These are phyloP conservation scores for Pseudorectes ferrugineus DNA, from an alignment of 2,113 vertebrate genomes.

Conservation along the genomic window DNA sequence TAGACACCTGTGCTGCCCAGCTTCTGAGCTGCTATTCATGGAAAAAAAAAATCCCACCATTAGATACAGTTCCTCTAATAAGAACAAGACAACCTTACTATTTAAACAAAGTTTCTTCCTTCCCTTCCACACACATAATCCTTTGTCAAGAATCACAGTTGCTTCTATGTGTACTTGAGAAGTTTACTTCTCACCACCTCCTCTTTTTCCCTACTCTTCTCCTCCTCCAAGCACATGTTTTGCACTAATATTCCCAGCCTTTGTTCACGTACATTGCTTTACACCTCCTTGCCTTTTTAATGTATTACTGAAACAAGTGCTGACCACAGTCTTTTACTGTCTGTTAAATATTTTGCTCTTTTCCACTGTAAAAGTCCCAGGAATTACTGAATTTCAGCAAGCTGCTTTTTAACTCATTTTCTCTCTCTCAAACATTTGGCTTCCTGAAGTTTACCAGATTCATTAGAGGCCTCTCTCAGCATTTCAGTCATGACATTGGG, in stretches of 20 bases:
- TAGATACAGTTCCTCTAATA: not conserved
- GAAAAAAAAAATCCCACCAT: not conserved
- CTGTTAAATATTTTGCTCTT: not conserved
- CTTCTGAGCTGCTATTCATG: not conserved
- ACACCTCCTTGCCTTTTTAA: not conserved
- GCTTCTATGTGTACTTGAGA: not conserved
- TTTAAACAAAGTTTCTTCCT: not conserved
- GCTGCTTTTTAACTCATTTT: not conserved
- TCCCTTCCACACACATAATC: not conserved
- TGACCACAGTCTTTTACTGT: not conserved
- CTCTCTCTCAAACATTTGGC: not conserved
- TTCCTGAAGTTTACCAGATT: not conserved
- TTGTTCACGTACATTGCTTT: not conserved
- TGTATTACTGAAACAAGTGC: not conserved
- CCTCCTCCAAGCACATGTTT: not conserved
- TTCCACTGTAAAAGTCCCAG: not conserved
- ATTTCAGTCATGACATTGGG: not conserved
- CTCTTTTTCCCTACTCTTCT: not conserved
- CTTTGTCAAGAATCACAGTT: not conserved
- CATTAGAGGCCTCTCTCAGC: not conserved
- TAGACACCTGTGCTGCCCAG: not conserved
- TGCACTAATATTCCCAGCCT: not conserved
- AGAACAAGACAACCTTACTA: not conserved
- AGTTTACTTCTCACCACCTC: not conserved
- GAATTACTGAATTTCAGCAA: not conserved